Percentiles rank a stretch among this genome's conserved stretches.
Conservation (phyloP, 2,113 vertebrate species). For the Vanacampus margaritifer region DNA sequence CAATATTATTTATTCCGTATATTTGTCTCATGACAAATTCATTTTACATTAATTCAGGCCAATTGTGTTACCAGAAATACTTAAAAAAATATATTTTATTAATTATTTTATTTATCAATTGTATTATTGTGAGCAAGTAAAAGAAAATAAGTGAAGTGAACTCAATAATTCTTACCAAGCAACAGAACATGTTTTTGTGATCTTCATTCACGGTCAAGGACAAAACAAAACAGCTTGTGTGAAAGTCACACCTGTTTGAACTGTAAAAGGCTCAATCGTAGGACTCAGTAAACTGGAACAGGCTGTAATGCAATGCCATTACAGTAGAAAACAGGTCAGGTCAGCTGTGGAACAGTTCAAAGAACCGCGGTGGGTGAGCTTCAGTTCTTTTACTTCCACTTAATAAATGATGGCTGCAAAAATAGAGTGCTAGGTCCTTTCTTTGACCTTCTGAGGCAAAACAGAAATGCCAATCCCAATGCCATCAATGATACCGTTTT, state of each 20-base stretch:
- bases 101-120: no score
- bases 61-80: no score
- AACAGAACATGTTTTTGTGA: conserved; percentile 36
- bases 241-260: conserved; percentile 69
- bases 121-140: no score
- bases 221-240: conserved; percentile 57
- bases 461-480: background rate
- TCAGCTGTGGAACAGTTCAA: conserved; percentile 46
- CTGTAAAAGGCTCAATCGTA: conserved; percentile 68
- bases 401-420: conserved; percentile 36
- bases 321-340: conserved; percentile 59
- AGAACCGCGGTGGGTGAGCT: conserved; percentile 30
- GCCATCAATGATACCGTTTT: no score
- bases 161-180: no score
- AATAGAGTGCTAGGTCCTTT: conserved; percentile 7
- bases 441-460: conserved; percentile 36
- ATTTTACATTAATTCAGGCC: no score
- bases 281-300: conserved; percentile 74
- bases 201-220: conserved; percentile 55
- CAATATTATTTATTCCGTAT: no score
- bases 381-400: conserved; percentile 34
- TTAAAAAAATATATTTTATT: no score
- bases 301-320: conserved; percentile 67
- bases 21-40: no score
- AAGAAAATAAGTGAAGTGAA: no score